These are phyloP conservation scores for Ambastaia sidthimunki DNA, from an alignment of 2,797 vertebrate genomes.

Conservation along the genomic window DNA sequence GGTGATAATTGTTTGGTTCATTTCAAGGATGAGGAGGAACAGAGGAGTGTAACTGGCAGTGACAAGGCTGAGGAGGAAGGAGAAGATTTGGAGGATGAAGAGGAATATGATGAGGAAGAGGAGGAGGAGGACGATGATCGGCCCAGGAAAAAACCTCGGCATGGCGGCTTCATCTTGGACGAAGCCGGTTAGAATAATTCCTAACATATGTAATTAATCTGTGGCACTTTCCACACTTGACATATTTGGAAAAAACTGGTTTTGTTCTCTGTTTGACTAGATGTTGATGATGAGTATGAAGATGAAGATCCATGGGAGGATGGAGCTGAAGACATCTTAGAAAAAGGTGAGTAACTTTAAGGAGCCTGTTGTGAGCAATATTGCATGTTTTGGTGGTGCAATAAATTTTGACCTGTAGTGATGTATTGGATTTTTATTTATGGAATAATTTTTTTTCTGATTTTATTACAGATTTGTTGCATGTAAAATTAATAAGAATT, in stretches of 20 bases:
- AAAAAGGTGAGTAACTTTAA: slow-evolving; percentile 84
- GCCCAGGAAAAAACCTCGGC: slow-evolving; percentile 87
- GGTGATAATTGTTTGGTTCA: neutral
- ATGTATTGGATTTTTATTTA: neutral
- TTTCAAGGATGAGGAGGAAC: slow-evolving; percentile 76
- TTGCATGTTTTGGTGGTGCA: neutral
- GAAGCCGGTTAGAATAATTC: slow-evolving; percentile 85
- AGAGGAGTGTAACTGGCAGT: slow-evolving; percentile 80
- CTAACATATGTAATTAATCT: too few relatives aligned
- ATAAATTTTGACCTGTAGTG: neutral
- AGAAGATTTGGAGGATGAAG: slow-evolving; percentile 90
- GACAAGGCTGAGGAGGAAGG: slow-evolving; percentile 90
- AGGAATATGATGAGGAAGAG: slow-evolving; percentile 93
- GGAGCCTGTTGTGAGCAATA: neutral
- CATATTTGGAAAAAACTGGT: neutral
- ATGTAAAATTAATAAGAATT: neutral
- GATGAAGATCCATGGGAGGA: slow-evolving; percentile 95
- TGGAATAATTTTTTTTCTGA: neutral
- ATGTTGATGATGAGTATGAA: slow-evolving; percentile 94
- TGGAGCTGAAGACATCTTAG: slow-evolving; percentile 90
- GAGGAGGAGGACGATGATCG: slow-evolving; percentile 93
- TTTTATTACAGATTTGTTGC: neutral
- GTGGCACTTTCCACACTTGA: neutral
- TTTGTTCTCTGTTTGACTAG: slow-evolving; percentile 66
- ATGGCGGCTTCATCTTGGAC: slow-evolving; percentile 92